Conservation (phyloP, 2,113 vertebrate species). For the Periophthalmus modestus region DNA sequence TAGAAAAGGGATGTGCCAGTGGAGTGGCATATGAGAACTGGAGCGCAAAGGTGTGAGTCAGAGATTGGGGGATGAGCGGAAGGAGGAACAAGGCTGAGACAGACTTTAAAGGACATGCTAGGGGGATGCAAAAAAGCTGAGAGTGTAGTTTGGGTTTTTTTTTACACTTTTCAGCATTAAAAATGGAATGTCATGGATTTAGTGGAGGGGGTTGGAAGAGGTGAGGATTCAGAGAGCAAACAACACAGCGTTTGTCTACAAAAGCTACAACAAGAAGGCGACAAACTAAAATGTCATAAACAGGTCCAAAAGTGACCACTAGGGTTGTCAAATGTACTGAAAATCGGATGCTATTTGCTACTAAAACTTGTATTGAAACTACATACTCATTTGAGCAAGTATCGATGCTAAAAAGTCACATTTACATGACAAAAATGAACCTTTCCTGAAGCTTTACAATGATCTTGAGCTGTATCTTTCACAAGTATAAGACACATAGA, state of each 20-base stretch:
- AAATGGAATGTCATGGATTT: constrained; percentile 16
- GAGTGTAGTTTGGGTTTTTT: constrained; percentile 10
- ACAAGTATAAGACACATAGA: no score
- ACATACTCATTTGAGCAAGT: no score
- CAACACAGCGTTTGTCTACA: not conserved
- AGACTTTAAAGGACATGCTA: constrained; percentile 25
- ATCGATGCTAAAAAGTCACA: no score
- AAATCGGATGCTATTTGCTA: no score
- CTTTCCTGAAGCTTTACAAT: no score
- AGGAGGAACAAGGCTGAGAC: not conserved
- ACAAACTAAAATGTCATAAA: constrained; percentile 26
- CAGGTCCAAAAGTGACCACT: constrained; percentile 34
- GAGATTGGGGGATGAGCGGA: constrained; percentile 44
- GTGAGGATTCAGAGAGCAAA: not conserved
- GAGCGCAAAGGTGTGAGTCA: constrained; percentile 37
- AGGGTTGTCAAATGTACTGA: no score
- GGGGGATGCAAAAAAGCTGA: constrained; percentile 31
- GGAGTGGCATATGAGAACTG: constrained; percentile 48
- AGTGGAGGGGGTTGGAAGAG: not conserved
- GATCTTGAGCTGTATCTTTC: no score
- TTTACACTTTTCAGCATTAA: constrained; percentile 5
- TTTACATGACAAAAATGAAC: no score
- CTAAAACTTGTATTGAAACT: no score
- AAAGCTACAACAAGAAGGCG: constrained; percentile 30
- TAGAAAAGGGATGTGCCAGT: constrained; percentile 56